Base-by-base conservation (phyloP, 2,797 vertebrate species). In the Champsocephalus gunnari region DNA sequence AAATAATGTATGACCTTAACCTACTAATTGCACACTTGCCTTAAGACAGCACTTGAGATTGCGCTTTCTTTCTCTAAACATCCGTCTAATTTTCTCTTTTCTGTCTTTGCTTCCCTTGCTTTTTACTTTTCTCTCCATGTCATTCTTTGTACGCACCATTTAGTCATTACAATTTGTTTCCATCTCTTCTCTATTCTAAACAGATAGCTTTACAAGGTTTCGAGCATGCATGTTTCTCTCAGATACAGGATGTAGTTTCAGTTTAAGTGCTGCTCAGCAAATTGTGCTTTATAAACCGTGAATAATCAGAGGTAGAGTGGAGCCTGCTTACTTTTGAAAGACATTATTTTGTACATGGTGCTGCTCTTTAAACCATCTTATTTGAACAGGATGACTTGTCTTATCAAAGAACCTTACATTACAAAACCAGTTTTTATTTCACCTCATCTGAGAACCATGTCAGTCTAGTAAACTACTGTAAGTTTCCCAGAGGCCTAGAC, bases 21-120 rank as follows among this genome's bases (percentile, higher is more conserved):
- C 79, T 75, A 9, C 73, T 89, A 88, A 87, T 85, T 88, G 80
- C 81, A 77, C 63, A 72, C 59, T 79, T 80, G 41, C 53, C 78
- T 81, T 71, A 8, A 84, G 80, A 61, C 69, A 80, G 59, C 70
- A 62, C 50, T 85, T 85, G 19, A 80, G 59, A 77, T 74, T 71
- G 73, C 63, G 34, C 43, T 75, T 65, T 77, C 43, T 73, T 65
- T 77, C 48, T 65, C 19, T 73, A 56, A 47, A 21, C 66, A 65
- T 72, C 49, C 32, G 24, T 73, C 53, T 68, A 28, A 43, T 82
- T 82, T 73, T 76, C 57, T 61, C 16, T 6, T 38, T 38, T 32
- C 21, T 38, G 19, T 51, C 34, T 32, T 72, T 1, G 0, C 24
- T 62, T 16, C 34, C 24, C 73, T 60, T 63, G 41, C 54, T 53